A percentile compares a stretch with the other conserved stretches of the same genome.
Evolutionary conservation across 1,140 invertebrate genomes (phyloP).

Genomic region (Euura saliciscinereae): DNA sequence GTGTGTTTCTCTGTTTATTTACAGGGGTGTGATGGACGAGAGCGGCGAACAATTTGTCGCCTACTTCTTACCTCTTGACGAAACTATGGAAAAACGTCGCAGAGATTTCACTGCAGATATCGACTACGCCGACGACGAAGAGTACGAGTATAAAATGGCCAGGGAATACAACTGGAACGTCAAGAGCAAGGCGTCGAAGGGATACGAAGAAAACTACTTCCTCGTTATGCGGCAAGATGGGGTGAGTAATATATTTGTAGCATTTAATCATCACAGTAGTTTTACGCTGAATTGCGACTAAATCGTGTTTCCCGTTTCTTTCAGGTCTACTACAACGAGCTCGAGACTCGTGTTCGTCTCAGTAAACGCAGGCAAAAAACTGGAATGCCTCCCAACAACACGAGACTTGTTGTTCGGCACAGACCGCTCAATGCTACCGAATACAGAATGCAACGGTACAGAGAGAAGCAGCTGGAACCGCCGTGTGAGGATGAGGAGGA

Average conservation of each 20-base stretch:
- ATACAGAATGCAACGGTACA: conserved; percentile 82
- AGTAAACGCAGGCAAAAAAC: conserved; percentile 86
- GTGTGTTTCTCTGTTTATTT: conserved; percentile 43
- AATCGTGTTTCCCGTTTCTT: not conserved
- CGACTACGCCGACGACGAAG: conserved; percentile 91
- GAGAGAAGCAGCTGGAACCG: conserved; percentile 89
- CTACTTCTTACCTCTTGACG: conserved; percentile 95
- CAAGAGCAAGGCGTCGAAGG: conserved; percentile 96
- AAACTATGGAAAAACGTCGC: conserved; percentile 87
- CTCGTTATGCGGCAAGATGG: conserved; percentile 90
- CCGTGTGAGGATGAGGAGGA: conserved; percentile 82
- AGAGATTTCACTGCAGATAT: conserved; percentile 77
- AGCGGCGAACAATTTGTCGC: conserved; percentile 98
- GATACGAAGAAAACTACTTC: conserved; percentile 99
- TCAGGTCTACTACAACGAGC: conserved; percentile 90
- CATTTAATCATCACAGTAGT: not conserved
- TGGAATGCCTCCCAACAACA: conserved; percentile 77
- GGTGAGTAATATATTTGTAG: conserved; percentile 44
- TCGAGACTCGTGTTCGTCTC: conserved; percentile 93
- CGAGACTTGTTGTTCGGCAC: conserved; percentile 88
- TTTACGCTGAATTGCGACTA: not conserved
- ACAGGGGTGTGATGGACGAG: conserved; percentile 95
- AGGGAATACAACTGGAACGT: conserved; percentile 98
- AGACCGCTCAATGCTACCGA: conserved; percentile 85
- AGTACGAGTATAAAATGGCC: conserved; percentile 95